Evolutionary conservation across 2,797 vertebrate genomes (phyloP), one percentile per base, ranked within the genome.

Genomic region (Poecilia velifera): DNA sequence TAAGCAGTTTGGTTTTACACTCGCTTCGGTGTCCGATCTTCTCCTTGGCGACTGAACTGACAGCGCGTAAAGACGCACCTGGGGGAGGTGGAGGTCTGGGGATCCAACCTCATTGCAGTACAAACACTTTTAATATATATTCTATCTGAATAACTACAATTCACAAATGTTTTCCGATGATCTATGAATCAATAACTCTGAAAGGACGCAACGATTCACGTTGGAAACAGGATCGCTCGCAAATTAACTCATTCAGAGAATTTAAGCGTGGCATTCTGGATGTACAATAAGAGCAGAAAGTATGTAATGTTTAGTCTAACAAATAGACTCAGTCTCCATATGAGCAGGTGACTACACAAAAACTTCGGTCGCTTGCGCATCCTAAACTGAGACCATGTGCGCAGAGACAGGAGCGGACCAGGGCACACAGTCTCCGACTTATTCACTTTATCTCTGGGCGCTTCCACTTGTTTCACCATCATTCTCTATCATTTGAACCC

Each of bases 41-140:
- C 79, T 36, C 51, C 20, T 2, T 2, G 55, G 71, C 7, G 13
- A 36, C 16, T 22, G 71, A 82, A 59, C 47, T 86, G 28, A 2
- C 2, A 34, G 49, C 78, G 85, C 84, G 82, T 84, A 87, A 86
- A 83, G 76, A 81, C 77, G 57, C 78, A 75, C 20, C 3, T 25
- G 22, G 49, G 49, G 7, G 22, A 8, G 49, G 25, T 16, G 57
- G 28, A 5, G 2, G 4, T 5, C 3, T 20, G 36, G 34, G 13
- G 28, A 34, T 20, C 62, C 31, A 22, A 66, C 62, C 62, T 34
- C 59, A 64, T 20, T 9, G 3, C 34, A 36, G 62, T 10, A 39
- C 20, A 20, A 20, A 64, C 0, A 66, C 18, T 39, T 39, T 66
- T 39, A 20, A 39, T 36, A 36, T 66, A 1, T 10, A 39, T 66